Evolutionary conservation across 2,888 invertebrate genomes (phyloP), one percentile per base, ranked within the genome.

Genomic region (Rotaria socialis): DNA sequence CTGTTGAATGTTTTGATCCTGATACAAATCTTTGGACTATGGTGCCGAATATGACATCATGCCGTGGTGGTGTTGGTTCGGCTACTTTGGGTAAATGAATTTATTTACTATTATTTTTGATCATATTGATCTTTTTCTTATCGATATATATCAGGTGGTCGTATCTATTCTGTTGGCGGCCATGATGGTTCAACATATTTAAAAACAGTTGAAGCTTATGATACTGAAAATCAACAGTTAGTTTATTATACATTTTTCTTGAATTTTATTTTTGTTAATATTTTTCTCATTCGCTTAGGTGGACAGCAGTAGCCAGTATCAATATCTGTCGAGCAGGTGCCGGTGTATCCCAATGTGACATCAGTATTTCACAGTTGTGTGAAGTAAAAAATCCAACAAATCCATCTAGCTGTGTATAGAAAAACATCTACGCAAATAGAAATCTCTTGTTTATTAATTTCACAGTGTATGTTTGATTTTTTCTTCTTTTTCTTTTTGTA

Each of bases 221-320:
- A 85, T 80, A 24, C 80, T 24, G 80, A 80, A 24, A 6, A 1
- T 47, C 80, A 80, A 80, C 55, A 67, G 52, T 67, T 22, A 80
- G 24, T 80, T 47, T 47, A 24, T 43, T 75, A 1, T 16, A 8
- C 11, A 24, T 24, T 24, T 80, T 47, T 27, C 27, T n/a, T 27
- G 4, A 27, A 14, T 24, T 58, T 47, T 85, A 3, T 27, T 52
- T 41, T 19, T 52, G 14, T 24, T 86, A 50, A 50, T 50, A 8
- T 41, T 6, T 27, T 47, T 43, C 22, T 75, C 50, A 14, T 50
- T 50, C 50, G 7, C 8, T 24, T 75, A 80, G 80, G 14, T 92
- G 92, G 92, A 90, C 90, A 74, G 89, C 89, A 85, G 92, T 92
- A 10, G 90, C 92, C 5, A 88, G 90, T 56, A 92, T 92, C 92